Evolutionary conservation across 2,797 vertebrate species (phyloP), one percentile per base, ranked within the genome.

Genomic region (Enteromius trimaculatus): DNA sequence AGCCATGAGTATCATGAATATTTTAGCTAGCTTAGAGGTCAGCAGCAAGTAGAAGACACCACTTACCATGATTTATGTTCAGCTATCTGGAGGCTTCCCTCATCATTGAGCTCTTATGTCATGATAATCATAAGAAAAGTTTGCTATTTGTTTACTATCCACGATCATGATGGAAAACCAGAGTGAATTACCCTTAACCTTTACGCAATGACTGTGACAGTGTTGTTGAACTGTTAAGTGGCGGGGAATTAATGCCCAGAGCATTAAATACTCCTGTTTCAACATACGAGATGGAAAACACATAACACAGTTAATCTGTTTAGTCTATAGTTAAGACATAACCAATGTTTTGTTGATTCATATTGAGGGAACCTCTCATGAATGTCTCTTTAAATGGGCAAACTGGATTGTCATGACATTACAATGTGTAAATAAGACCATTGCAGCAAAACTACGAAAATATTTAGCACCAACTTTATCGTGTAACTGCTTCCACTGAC

Each of bases 161-260:
- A 7, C 6, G 34, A 29, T 19, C 75, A 19, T 29, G 55, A 77
- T 29, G 75, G 75, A 77, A 77, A 62, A 58, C 23, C 16, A 26
- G 23, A 77, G 37, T 6, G n/a, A 29, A 77, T 77, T 19, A 60
- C 53, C 16, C 37, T 44, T 77, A 44, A 77, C 55, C 75, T 77
- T 62, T 62, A 77, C 14, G 17, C 62, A 44, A 62, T 77, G 16
- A 44, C 37, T 77, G n/a, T 62, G 42, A 62, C 6, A 77, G 37
- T 44, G 55, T 42, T 77, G 75, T 44, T 77, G 75, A 77, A 77
- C 37, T 29, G 55, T 77, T 77, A 77, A 77, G 75, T 62, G 55
- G 55, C 1, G 37, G 37, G 23, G 55, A 77, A 62, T 62, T 14
- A 23, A 58, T 76, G 74, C 21, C 21, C 31, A 76, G 34, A 76